These are phyloP conservation scores for Neoseiulus cucumeris DNA, from an alignment of 1,140 invertebrate species.

Conservation along the genomic window DNA sequence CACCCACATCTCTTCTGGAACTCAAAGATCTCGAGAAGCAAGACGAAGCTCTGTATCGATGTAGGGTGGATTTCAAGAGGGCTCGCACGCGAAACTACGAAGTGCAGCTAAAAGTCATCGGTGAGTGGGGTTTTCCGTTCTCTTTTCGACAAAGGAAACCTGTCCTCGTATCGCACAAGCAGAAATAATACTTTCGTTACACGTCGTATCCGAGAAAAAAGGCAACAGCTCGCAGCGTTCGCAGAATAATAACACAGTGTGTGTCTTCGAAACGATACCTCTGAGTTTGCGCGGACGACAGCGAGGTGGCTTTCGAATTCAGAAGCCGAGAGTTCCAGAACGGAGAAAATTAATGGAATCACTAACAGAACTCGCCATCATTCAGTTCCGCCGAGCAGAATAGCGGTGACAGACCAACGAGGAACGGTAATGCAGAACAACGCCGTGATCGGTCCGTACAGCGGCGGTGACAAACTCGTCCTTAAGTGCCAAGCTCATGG, in stretches of 20 bases:
- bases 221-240: too few species aligned
- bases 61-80: constrained; percentile 65
- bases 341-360: too few species aligned
- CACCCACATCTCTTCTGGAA: constrained; percentile 37
- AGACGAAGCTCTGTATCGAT: constrained; percentile 60
- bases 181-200: too few species aligned
- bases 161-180: too few species aligned
- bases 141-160: neutral
- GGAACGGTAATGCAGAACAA: constrained; percentile 46
- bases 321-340: too few species aligned
- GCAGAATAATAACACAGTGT: too few species aligned
- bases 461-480: constrained; percentile 33
- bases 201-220: too few species aligned
- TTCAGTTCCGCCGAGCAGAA: constrained; percentile 57
- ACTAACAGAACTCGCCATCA: neutral
- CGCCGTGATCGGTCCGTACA: constrained; percentile 27
- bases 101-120: constrained; percentile 64
- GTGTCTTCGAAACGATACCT: too few species aligned
- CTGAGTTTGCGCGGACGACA: too few species aligned
- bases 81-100: constrained; percentile 66
- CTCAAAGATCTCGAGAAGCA: constrained; percentile 22
- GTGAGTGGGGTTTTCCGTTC: constrained; percentile 35
- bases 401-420: constrained; percentile 62
- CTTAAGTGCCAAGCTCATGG: constrained; percentile 57
- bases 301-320: too few species aligned